Evolutionary conservation across 2,888 invertebrate genomes (phyloP).

Genomic region (Dendrolimus pini): DNA sequence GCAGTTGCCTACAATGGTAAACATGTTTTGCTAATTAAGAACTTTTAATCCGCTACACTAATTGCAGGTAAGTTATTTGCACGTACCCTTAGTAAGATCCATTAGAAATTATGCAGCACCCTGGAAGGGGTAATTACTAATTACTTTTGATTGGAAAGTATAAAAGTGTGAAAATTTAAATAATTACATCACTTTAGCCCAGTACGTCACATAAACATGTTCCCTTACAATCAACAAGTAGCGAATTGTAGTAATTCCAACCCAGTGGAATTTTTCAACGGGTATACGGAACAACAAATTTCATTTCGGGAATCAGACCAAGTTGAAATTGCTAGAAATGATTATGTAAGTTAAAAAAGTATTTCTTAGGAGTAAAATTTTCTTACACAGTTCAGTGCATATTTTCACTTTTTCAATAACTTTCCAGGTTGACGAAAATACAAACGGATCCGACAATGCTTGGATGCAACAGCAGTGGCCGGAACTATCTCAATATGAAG

Average conservation of each 20-base stretch:
- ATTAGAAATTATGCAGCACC: constrained; percentile 10
- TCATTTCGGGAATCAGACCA: too few species aligned
- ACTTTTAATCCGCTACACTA: background rate
- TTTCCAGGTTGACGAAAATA: too few species aligned
- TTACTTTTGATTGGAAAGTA: constrained; percentile 16
- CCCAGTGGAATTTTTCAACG: too few species aligned
- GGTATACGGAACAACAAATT: too few species aligned
- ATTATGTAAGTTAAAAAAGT: too few species aligned
- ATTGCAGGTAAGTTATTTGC: constrained; percentile 6
- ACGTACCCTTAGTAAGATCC: constrained; percentile 6
- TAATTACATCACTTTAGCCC: constrained; percentile 24
- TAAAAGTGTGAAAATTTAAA: constrained; percentile 16
- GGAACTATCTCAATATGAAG: too few species aligned
- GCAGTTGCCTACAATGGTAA: background rate
- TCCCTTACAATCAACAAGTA: constrained; percentile 10
- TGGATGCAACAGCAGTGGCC: too few species aligned
- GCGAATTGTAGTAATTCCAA: background rate
- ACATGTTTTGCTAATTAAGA: constrained; percentile 5
- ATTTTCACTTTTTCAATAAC: too few species aligned
- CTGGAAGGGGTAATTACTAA: constrained; percentile 26
- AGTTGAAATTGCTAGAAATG: too few species aligned
- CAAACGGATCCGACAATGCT: too few species aligned
- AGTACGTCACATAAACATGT: constrained; percentile 24
- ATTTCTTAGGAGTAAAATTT: too few species aligned
- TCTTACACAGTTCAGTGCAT: too few species aligned